phyloP scores from a whole-genome alignment of 2,888 invertebrate species.

The Drosophila putrida region DNA sequence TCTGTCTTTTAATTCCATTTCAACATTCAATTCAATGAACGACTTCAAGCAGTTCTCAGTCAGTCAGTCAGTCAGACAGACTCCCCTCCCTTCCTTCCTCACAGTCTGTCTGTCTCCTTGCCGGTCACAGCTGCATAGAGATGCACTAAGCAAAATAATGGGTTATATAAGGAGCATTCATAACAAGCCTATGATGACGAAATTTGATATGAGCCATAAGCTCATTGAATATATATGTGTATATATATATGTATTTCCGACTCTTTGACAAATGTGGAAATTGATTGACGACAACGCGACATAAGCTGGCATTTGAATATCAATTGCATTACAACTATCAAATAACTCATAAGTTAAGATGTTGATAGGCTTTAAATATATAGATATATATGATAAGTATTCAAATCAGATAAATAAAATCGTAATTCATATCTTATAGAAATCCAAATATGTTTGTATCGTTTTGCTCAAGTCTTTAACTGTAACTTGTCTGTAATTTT shows the following conservation, averaged over 20 bases:
- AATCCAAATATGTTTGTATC: too few relatives aligned
- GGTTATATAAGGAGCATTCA: constrained; percentile 1
- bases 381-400: too few relatives aligned
- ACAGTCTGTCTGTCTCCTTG: not conserved
- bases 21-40: constrained; percentile 68
- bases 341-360: too few relatives aligned
- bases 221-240: not conserved
- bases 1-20: constrained; percentile 68
- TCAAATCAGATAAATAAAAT: too few relatives aligned
- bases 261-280: not conserved
- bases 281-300: not conserved
- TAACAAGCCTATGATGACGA: constrained; percentile 14
- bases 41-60: constrained; percentile 62
- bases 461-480: too few relatives aligned
- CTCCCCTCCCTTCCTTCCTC: not conserved
- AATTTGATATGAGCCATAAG: constrained; percentile 11
- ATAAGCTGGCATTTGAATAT: not conserved
- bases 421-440: too few relatives aligned
- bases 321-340: not conserved
- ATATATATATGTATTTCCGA: not conserved
- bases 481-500: too few relatives aligned
- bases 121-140: constrained; percentile 57
- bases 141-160: constrained; percentile 41
- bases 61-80: constrained; percentile 20
- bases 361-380: too few relatives aligned